Conservation (phyloP, 2,888 invertebrate genomes). For the Fabriciana adippe region DNA sequence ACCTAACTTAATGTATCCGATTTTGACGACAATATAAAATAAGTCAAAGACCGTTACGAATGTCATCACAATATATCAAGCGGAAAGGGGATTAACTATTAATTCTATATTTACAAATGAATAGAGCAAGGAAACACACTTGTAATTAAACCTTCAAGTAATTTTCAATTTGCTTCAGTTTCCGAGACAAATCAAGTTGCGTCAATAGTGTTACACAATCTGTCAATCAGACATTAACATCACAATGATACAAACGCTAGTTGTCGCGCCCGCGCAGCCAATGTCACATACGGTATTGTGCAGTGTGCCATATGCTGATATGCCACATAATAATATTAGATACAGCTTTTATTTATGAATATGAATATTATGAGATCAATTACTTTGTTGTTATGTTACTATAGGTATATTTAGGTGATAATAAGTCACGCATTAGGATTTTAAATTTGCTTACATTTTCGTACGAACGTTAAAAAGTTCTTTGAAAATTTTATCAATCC, state of each 20-base stretch:
- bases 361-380: constrained; percentile 13
- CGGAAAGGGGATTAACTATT: neutral
- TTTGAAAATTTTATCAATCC: too few species aligned
- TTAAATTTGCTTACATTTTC: neutral
- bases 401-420: neutral
- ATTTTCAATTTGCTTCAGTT: constrained; percentile 32
- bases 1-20: too few species aligned
- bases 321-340: constrained; percentile 24
- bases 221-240: constrained; percentile 75
- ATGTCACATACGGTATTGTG: constrained; percentile 34
- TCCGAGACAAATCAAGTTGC: constrained; percentile 47
- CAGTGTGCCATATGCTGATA: constrained; percentile 34
- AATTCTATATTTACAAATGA: constrained; percentile 2
- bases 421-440: neutral
- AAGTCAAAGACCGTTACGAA: constrained; percentile 1
- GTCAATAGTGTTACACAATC: constrained; percentile 55
- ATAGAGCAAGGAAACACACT: constrained; percentile 1
- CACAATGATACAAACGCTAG: constrained; percentile 62
- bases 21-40: neutral
- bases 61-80: constrained; percentile 6
- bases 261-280: constrained; percentile 35
- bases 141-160: constrained; percentile 25
- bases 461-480: too few species aligned
- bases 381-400: neutral
- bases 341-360: constrained; percentile 18